phyloP scores from a whole-genome alignment of 2,113 vertebrate genomes.

The Oxygymnocypris stewartii region DNA sequence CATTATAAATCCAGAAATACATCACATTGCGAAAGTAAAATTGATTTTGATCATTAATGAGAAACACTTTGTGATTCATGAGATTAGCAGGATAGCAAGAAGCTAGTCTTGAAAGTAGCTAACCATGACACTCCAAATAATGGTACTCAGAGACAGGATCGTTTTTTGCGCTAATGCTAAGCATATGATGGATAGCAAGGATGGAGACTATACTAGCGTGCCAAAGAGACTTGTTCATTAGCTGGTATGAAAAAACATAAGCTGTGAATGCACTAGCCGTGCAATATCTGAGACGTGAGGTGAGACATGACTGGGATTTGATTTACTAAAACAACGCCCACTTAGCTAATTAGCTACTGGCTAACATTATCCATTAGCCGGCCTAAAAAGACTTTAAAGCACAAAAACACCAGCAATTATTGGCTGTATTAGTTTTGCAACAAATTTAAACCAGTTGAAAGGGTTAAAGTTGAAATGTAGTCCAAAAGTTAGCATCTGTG shows the following conservation, averaged over 20 bases:
- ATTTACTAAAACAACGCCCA: neutral
- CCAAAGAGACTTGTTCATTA: neutral
- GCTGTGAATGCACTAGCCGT: neutral
- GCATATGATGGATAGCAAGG: neutral
- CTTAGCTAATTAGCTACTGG: neutral
- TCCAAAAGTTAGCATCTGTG: neutral
- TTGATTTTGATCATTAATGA: neutral
- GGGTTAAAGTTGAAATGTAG: neutral
- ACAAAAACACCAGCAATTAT: neutral
- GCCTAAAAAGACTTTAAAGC: neutral
- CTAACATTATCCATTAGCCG: neutral
- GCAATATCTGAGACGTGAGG: too few relatives aligned
- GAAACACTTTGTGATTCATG: too few relatives aligned
- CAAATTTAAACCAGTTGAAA: neutral
- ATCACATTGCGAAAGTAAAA: neutral
- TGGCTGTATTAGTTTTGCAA: neutral
- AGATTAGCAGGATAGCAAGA: neutral
- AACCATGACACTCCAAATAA: neutral
- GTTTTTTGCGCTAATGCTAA: neutral
- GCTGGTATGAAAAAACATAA: neutral
- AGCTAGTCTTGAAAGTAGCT: neutral
- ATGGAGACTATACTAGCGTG: neutral
- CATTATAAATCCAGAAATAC: neutral
- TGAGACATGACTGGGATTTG: neutral
- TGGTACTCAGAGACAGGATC: neutral